These are phyloP conservation scores for Lanius ludovicianus DNA, from an alignment of 2,113 vertebrate genomes.

Conservation along the genomic window DNA sequence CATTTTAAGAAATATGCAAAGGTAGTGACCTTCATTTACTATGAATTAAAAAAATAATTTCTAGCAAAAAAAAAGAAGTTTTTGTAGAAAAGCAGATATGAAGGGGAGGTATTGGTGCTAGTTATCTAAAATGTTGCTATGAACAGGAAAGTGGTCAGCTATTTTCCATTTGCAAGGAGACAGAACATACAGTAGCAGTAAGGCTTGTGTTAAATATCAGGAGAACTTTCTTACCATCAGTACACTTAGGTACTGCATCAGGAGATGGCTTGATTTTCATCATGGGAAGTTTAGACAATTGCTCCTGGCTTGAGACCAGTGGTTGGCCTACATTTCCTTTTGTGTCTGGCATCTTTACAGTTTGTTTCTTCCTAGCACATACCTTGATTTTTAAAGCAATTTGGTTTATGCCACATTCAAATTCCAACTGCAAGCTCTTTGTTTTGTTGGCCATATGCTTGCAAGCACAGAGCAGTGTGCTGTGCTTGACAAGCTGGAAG, in stretches of 20 bases:
- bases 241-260: not conserved
- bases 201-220: not conserved
- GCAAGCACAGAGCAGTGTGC: not conserved
- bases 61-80: accelerated
- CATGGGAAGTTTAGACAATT: not conserved
- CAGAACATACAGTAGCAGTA: not conserved
- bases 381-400: conserved; percentile 2
- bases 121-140: not conserved
- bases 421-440: conserved; percentile 37
- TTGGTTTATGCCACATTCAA: not conserved
- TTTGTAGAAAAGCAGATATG: not conserved
- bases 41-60: not conserved
- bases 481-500: conserved; percentile 2
- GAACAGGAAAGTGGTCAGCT: not conserved
- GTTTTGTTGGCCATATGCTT: conserved; percentile 39
- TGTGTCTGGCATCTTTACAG: not conserved
- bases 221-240: not conserved
- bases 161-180: not conserved
- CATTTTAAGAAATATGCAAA: not conserved
- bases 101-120: not conserved
- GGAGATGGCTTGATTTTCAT: not conserved
- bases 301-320: not conserved
- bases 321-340: not conserved
- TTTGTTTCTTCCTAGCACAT: not conserved
- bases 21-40: not conserved